phyloP scores from a whole-genome alignment of 2,888 invertebrate genomes.

The Rotaria macrura region DNA sequence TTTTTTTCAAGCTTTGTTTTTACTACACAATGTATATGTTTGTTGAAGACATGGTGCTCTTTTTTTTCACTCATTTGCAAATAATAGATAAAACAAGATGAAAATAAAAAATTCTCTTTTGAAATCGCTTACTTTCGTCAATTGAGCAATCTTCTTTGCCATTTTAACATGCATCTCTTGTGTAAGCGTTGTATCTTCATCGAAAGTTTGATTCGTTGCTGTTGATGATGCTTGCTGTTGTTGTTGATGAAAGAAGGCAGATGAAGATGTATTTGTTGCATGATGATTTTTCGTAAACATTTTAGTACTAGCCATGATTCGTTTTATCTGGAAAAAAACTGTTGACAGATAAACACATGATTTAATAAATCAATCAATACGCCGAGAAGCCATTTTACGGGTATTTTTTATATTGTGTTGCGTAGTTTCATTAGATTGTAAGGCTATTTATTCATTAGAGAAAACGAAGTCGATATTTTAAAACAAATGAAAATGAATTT shows the following conservation, averaged over 20 bases:
- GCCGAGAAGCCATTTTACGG: not conserved
- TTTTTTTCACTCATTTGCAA: not conserved
- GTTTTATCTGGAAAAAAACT: not conserved
- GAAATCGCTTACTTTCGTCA: conserved; percentile 26
- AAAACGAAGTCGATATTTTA: not conserved
- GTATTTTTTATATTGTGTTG: not conserved
- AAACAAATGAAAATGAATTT: not conserved
- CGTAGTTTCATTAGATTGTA: not conserved
- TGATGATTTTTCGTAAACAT: conserved; percentile 7
- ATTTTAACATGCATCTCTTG: conserved; percentile 32
- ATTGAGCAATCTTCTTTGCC: conserved; percentile 34
- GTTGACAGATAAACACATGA: not conserved
- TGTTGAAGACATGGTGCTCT: not conserved
- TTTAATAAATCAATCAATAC: not conserved
- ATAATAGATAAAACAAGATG: not conserved
- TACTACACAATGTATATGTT: not conserved
- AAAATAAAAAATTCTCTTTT: not conserved
- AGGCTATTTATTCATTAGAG: not conserved
- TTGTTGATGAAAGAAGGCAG: not conserved
- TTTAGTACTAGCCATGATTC: not conserved
- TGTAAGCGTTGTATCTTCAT: not conserved
- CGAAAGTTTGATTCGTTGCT: not conserved
- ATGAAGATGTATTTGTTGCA: not conserved
- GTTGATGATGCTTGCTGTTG: not conserved
- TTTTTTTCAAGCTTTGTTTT: not conserved